A percentile compares a stretch with the other conserved stretches of the same genome.
Conservation (phyloP, 2,888 invertebrate genomes). For the Yponomeuta cagnagella region DNA sequence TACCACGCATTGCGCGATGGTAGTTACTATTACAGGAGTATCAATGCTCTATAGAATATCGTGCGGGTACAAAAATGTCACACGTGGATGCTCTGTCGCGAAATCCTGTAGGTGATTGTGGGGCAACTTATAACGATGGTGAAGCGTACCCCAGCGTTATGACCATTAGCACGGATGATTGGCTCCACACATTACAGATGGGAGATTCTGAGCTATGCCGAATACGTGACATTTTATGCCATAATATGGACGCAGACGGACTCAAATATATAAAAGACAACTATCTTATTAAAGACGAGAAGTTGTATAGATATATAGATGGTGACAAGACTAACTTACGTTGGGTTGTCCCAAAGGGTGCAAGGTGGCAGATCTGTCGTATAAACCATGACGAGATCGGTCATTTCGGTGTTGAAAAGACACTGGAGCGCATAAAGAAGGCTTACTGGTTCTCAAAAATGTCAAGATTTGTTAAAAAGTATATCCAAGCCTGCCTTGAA, state of each 20-base stretch:
- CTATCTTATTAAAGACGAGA: conserved; percentile 25
- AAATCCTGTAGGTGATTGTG: conserved; percentile 2
- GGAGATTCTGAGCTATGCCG: conserved; percentile 22
- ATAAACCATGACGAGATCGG: neutral
- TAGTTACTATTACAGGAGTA: conserved; percentile 15
- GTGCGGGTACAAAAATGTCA: conserved; percentile 16
- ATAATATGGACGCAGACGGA: conserved; percentile 18
- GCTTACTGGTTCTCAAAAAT: conserved; percentile 17
- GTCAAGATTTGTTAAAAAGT: neutral
- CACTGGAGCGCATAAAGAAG: neutral
- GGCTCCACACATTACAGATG: conserved; percentile 23
- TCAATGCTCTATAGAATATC: conserved; percentile 11
- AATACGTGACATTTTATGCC: conserved; percentile 20
- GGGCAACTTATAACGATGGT: too few species aligned
- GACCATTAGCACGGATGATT: conserved; percentile 19
- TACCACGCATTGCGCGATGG: conserved; percentile 21
- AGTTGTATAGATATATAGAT: too few species aligned
- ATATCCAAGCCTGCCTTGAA: conserved; percentile 1
- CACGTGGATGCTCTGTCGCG: conserved; percentile 19
- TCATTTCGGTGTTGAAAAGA: too few species aligned
- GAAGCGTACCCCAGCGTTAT: conserved; percentile 17
- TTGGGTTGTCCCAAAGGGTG: too few species aligned
- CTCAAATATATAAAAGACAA: conserved; percentile 22
- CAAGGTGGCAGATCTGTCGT: conserved; percentile 7
- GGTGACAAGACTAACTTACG: too few species aligned